phyloP scores from a whole-genome alignment of 2,113 vertebrate species.

The Leucoraja erinaceus region DNA sequence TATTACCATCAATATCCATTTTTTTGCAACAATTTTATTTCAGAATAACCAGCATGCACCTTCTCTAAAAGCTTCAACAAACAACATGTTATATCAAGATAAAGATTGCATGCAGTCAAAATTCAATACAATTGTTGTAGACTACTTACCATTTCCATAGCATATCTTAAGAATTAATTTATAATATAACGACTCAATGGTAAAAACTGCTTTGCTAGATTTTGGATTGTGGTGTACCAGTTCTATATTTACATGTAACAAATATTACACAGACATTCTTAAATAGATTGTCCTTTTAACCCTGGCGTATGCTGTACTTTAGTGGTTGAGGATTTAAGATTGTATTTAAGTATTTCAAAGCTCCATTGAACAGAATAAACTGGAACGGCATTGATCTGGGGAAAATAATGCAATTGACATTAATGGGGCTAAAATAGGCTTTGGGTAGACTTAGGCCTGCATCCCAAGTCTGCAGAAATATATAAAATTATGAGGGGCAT shows the following conservation, averaged over 20 bases:
- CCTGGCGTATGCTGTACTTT: not conserved
- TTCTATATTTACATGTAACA: not conserved
- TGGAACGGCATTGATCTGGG: not conserved
- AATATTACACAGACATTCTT: not conserved
- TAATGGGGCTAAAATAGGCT: not conserved
- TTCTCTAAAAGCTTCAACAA: not conserved
- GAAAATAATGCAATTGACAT: not conserved
- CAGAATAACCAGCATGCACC: not conserved
- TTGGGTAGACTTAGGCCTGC: not conserved
- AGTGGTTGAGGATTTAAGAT: not conserved
- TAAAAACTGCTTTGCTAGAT: not conserved
- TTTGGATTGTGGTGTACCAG: not conserved
- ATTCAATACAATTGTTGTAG: not conserved
- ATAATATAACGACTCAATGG: not conserved
- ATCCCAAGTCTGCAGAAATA: no score
- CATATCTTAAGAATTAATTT: not conserved
- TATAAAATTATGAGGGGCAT: no score
- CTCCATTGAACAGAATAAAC: not conserved
- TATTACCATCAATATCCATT: not conserved
- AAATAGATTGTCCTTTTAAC: not conserved
- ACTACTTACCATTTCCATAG: not conserved
- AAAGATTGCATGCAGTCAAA: not conserved
- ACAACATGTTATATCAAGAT: conserved; percentile 19
- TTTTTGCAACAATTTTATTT: not conserved
- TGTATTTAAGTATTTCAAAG: not conserved